Evolutionary conservation across 2,797 vertebrate genomes (phyloP).

Genomic region (Melanogrammus aeglefinus): DNA sequence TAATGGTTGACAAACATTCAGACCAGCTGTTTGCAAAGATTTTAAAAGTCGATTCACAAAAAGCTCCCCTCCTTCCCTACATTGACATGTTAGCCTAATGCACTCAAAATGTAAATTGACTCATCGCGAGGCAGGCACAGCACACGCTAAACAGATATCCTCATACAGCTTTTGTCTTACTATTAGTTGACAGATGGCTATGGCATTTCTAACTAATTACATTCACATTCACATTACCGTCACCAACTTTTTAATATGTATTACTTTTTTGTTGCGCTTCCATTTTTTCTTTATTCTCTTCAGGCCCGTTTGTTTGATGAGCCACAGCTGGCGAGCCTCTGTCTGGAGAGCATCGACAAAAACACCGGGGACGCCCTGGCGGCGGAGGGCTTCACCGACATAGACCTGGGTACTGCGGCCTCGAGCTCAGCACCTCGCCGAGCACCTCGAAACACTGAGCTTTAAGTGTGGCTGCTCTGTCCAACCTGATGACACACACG

Average conservation of each 20-base stretch:
- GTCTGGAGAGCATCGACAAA: slow-evolving; percentile 97
- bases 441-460: no score
- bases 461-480: not conserved
- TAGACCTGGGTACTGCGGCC: slow-evolving; percentile 85
- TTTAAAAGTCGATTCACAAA: no score
- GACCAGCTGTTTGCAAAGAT: no score
- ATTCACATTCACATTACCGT: no score
- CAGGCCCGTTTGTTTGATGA: slow-evolving; percentile 96
- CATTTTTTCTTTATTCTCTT: slow-evolving; percentile 13
- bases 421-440: not conserved
- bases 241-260: no score
- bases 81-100: no score
- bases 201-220: not conserved
- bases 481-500: not conserved
- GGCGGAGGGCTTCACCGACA: slow-evolving; percentile 95
- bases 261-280: not conserved
- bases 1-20: not conserved
- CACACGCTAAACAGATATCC: not conserved
- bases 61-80: no score
- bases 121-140: not conserved
- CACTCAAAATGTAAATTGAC: no score
- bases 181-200: not conserved
- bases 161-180: not conserved
- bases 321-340: slow-evolving; percentile 94
- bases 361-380: slow-evolving; percentile 93